Base-by-base conservation (phyloP, 1,140 invertebrate genomes). In the Cydia pomonella region DNA sequence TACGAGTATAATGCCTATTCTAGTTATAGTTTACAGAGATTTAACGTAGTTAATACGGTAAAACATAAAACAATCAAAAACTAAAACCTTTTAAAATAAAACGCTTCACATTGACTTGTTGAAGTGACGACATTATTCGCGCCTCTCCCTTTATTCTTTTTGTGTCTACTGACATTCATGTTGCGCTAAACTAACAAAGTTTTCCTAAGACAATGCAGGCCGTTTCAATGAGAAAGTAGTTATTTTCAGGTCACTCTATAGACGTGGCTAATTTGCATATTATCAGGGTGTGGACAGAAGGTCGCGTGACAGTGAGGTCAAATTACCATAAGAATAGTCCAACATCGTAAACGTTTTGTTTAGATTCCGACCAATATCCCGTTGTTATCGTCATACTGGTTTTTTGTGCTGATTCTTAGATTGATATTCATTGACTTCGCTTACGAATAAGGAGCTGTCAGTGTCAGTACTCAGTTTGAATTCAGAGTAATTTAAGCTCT, bases 251-350 rank as follows among this genome's bases (percentile, higher is more conserved):
- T 91, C 86, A 88, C 71, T 84, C 86, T 85, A 86, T 87, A 85
- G 84, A 84, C 66, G 81, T 78, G 53, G 63, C 77, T 81, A 81
- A 91, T 91, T 89, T 87, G 87, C 89, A 91, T 91, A 85, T 89
- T 91, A 91, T 91, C 88, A 81, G 84, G 81, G 84, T 82, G 86
- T 85, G 84, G 87, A 87, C 88, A 90, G 89, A 88, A 87, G 85
- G 87, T 86, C 84, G 84, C 85, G 86, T 89, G 87, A 88, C 87
- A 84, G 79, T 84, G 76, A 84, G 75, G 79, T 76, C 77, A 75
- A 85, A 91, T 91, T 91, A 89, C 79, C 89, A 91, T 91, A 87
- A 89, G 84, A 91, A 89, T 91, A 82, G 84, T 77, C 82, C 84
- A 87, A 87, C 86, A 84, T 86, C 82, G 81, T 84, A 84, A 88